Base-by-base conservation (phyloP, 2,888 invertebrate species). In the Taenaris catops region DNA sequence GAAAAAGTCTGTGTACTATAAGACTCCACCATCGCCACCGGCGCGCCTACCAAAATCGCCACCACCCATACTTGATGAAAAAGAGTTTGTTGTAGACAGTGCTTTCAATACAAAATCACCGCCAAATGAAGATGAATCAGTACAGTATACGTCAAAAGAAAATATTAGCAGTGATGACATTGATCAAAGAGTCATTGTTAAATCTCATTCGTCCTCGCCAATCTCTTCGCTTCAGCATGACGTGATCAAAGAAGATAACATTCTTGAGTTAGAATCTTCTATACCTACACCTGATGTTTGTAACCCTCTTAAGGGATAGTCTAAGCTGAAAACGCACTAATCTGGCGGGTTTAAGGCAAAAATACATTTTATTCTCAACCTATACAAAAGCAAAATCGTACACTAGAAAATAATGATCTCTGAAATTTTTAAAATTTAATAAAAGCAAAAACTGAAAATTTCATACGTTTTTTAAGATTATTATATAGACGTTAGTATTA, bases 31-130 rank as follows among this genome's bases (percentile, higher is more conserved):
- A 6, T 48, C 51, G 3, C 45, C 51, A 8, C 49, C 50, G 3
- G 25, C 45, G 45, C 63, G 65, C 44, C 60, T 49, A 44, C 72
- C 73, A 49, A 79, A 70, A 53, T 66, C 75, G 10, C 74, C 68
- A 18, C 62, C 83, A 25, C 75, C 81, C 8, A 39, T 51, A 39
- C 49, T 51, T 2, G 41, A 48, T 12, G 46, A 50, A 25, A 44
- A 31, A 35, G 44, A 16, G 44, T 42, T 10, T 42, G 46, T 31
- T 41, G 49, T 20, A 56, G 66, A 17, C 4, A 8, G 25, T 1
- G 25, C 14, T 16, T 8, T 28, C 17, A 26, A 36, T 33, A 37
- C 12, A 37, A 39, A 19, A 32, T 41, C 40, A 12, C 19, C 44
- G 8, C 20, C 34, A n/a, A 45, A 48, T 19, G 48, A 49, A 35